phyloP scores from a whole-genome alignment of 2,797 vertebrate genomes.

The Percopsis omiscomaycus region DNA sequence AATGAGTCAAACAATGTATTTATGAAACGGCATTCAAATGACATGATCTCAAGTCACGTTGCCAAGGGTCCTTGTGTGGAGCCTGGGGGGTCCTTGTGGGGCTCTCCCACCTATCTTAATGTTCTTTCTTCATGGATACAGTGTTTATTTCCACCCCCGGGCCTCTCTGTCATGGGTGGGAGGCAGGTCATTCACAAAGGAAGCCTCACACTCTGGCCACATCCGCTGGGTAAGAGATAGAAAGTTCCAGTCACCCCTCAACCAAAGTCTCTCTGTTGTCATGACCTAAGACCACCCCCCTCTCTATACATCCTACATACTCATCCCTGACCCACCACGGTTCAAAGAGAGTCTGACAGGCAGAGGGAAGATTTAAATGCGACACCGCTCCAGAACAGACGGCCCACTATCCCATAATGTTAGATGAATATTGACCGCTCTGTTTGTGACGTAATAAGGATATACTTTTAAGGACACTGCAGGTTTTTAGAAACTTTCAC shows the following conservation, averaged over 20 bases:
- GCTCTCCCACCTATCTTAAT: slow-evolving; percentile 29
- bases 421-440: neutral
- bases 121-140: slow-evolving; percentile 37
- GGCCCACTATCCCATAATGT: slow-evolving; percentile 39
- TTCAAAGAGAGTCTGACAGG: slow-evolving; percentile 65
- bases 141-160: neutral
- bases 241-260: slow-evolving; percentile 68
- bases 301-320: slow-evolving; percentile 33
- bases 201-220: slow-evolving; percentile 56
- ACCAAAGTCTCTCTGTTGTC: slow-evolving; percentile 67
- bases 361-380: slow-evolving; percentile 25
- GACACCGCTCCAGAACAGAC: slow-evolving; percentile 45
- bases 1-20: too few relatives aligned
- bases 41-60: neutral
- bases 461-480: neutral
- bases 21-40: too few relatives aligned
- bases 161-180: slow-evolving; percentile 61
- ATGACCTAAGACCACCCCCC: slow-evolving; percentile 49
- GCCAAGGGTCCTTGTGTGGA: slow-evolving; percentile 39
- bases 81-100: too few relatives aligned
- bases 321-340: slow-evolving; percentile 43
- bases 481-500: slow-evolving; percentile 1
- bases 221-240: slow-evolving; percentile 56
- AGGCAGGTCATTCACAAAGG: slow-evolving; percentile 68
- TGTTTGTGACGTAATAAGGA: slow-evolving; percentile 11